Evolutionary conservation across 2,113 vertebrate species (phyloP).

Genomic region (Colius striatus): DNA sequence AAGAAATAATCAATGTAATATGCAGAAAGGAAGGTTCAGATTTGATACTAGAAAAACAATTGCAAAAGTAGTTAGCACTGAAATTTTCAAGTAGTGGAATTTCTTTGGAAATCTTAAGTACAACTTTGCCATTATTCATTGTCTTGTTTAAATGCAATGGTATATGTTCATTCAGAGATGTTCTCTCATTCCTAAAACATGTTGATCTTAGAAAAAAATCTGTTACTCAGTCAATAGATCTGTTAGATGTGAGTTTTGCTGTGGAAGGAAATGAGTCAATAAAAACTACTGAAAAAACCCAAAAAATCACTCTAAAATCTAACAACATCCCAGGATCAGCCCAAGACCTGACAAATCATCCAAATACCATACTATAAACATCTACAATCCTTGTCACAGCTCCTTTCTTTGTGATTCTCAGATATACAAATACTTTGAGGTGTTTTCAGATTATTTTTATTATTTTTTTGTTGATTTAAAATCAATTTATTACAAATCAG

Average conservation of each 20-base stretch:
- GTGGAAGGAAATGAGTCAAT: not conserved
- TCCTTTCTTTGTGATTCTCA: not conserved
- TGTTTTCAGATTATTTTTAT: not conserved
- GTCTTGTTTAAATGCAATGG: not conserved
- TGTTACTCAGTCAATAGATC: not conserved
- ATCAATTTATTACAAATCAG: not conserved
- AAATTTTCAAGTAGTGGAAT: not conserved
- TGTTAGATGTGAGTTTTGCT: not conserved
- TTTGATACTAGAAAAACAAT: not conserved
- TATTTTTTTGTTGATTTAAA: not conserved
- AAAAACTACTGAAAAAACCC: not conserved
- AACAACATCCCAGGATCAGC: not conserved
- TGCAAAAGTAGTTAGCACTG: not conserved
- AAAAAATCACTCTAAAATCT: not conserved
- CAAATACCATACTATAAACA: not conserved
- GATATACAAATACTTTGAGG: fast-evolving
- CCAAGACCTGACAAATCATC: not conserved
- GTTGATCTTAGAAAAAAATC: not conserved
- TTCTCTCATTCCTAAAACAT: not conserved
- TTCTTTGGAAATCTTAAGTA: not conserved
- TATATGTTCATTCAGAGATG: not conserved
- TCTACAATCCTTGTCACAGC: not conserved
- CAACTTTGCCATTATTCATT: not conserved
- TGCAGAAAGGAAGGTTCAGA: not conserved
- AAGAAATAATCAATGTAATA: not conserved